A percentile compares a stretch with the other conserved stretches of the same genome.
These are phyloP conservation scores for Mesochorus sp. DNA, from an alignment of 2,888 invertebrate genomes.

Conservation along the genomic window DNA sequence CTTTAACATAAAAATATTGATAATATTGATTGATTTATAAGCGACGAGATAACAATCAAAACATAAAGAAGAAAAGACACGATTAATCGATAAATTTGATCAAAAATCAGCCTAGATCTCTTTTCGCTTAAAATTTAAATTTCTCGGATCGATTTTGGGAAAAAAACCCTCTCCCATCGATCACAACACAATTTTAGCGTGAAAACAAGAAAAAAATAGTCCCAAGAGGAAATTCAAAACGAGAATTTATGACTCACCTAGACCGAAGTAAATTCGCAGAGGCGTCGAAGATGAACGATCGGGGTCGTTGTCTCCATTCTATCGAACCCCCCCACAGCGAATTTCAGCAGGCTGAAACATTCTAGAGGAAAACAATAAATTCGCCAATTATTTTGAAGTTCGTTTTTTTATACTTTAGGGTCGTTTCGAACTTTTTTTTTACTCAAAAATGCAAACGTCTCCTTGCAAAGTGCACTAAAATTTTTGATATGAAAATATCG, in stretches of 20 bases:
- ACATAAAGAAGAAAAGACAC: too few relatives aligned
- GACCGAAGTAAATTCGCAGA: conserved; percentile 69
- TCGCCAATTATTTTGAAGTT: too few relatives aligned
- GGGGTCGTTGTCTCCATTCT: conserved; percentile 55
- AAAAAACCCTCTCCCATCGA: conserved; percentile 24
- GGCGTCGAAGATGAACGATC: conserved; percentile 73
- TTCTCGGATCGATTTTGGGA: not conserved
- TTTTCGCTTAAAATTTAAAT: too few relatives aligned
- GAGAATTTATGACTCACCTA: conserved; percentile 62
- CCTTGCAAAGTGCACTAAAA: too few relatives aligned
- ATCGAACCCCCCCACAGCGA: conserved; percentile 4
- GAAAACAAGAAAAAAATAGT: not conserved
- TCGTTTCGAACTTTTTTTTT: too few relatives aligned
- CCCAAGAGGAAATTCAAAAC: conserved; percentile 41
- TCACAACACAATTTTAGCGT: conserved; percentile 41
- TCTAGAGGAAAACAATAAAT: conserved; percentile 11
- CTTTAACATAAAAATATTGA: too few relatives aligned
- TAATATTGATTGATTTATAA: too few relatives aligned
- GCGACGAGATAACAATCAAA: too few relatives aligned
- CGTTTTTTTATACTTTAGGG: not conserved
- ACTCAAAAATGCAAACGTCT: too few relatives aligned
- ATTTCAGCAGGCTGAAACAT: conserved; percentile 8
- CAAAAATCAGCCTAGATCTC: too few relatives aligned
- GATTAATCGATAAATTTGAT: too few relatives aligned
- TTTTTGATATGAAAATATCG: too few relatives aligned